Evolutionary conservation across 2,797 vertebrate genomes (phyloP), one percentile per base, ranked within the genome.

Genomic region (Tiaroga cobitis): DNA sequence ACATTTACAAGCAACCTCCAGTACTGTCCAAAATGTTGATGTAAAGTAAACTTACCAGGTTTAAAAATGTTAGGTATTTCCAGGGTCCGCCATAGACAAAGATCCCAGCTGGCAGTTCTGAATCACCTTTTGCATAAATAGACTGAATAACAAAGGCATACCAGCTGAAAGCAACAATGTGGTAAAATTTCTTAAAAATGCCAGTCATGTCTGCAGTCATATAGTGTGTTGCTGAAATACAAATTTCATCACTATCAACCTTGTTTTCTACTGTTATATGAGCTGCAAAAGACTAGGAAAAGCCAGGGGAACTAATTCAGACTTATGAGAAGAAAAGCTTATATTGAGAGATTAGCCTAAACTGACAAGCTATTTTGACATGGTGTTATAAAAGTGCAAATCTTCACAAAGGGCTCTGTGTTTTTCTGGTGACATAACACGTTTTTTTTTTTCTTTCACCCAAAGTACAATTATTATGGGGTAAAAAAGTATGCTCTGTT

Each of bases 21-120:
- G 8, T 6, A 26, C 2, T 80, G 11, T n/a, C 46, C 19, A 10
- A 51, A 26, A 37, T 4, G 11, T 10, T 41, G 5, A 32, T 39
- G 2, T 24, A 49, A 29, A 46, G 16, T 11, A 8, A 63, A 86
- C 96, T 96, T 94, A 98, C 97, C 96, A 98, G 92, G 92, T 98
- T 98, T 87, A 98, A 92, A 69, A 98, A 92, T 2, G 97, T 98
- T 86, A 99, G 93, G 88, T 97, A 98, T 91, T 97, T 98, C 96
- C 96, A 98, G 3, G 94, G 96, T 86, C 95, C 96, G n/a, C 95
- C 96, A 0, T 96, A 96, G 54, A 89, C 86, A 91, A 97, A 96
- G 81, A 96, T 89, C 82, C 93, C 94, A 80, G 89, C 34, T 29
- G 95, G 94, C 70, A 90, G 37, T 0, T 94, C 86, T 79, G 94